Conservation (phyloP, 2,888 invertebrate genomes). For the Branchellion lobata region DNA sequence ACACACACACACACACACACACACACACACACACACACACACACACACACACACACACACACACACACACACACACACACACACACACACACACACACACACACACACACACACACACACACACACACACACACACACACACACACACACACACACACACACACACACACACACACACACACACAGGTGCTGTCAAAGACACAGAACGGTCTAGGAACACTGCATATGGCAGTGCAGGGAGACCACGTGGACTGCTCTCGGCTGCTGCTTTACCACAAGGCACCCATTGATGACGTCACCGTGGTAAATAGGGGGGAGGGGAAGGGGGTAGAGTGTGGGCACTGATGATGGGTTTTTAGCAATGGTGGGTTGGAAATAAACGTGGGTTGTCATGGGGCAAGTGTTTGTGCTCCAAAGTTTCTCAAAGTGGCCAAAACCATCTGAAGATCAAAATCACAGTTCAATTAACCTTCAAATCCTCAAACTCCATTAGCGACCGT, state of each 20-base stretch:
- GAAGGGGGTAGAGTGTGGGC: too few relatives aligned
- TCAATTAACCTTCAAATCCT: too few relatives aligned
- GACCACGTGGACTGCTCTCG: constrained; percentile 96
- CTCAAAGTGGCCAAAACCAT: too few relatives aligned
- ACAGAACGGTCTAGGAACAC: constrained; percentile 89
- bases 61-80: constrained; percentile 23
- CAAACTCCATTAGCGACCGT: too few relatives aligned
- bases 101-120: constrained; percentile 23
- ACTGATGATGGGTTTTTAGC: too few relatives aligned
- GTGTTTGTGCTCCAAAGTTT: too few relatives aligned
- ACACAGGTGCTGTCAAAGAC: constrained; percentile 85
- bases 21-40: constrained; percentile 23
- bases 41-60: constrained; percentile 23
- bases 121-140: constrained; percentile 23
- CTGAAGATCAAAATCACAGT: too few relatives aligned
- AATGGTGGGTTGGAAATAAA: too few relatives aligned
- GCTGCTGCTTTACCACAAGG: constrained; percentile 85
- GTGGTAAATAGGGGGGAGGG: constrained; percentile 40
- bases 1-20: constrained; percentile 23
- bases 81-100: constrained; percentile 23
- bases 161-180: constrained; percentile 2
- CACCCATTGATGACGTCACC: constrained; percentile 83
- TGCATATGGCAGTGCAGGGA: constrained; percentile 99
- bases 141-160: constrained; percentile 23
- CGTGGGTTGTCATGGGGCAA: too few relatives aligned